A percentile compares a stretch with the other conserved stretches of the same genome.
These are phyloP conservation scores for Zaprionus lachaisei DNA, from an alignment of 1,140 invertebrate genomes.

Conservation along the genomic window DNA sequence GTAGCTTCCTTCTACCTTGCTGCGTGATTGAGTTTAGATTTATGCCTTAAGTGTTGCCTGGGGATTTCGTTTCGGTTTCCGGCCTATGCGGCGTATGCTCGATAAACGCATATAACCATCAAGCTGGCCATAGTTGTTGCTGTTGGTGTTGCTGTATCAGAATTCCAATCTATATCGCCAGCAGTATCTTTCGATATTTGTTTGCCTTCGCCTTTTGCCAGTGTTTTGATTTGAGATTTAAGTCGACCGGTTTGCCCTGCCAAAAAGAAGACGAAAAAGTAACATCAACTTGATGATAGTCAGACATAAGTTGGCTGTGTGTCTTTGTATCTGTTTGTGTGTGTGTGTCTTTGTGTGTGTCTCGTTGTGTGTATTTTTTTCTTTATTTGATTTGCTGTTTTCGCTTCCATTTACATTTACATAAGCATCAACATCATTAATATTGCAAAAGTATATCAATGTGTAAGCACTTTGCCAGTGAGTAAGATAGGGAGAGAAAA, in stretches of 20 bases:
- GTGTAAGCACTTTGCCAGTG: slow-evolving; percentile 28
- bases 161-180: neutral
- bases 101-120: slow-evolving; percentile 8
- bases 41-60: slow-evolving; percentile 75
- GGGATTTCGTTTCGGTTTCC: slow-evolving; percentile 53
- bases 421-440: slow-evolving; percentile 74
- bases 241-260: slow-evolving; percentile 14
- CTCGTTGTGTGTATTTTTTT: slow-evolving; percentile 21
- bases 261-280: slow-evolving; percentile 14
- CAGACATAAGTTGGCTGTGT: neutral
- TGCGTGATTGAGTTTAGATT: slow-evolving; percentile 76
- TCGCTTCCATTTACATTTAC: slow-evolving; percentile 58
- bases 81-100: slow-evolving; percentile 52
- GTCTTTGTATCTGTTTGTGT: neutral
- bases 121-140: neutral
- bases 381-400: slow-evolving; percentile 59
- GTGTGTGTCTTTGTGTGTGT: slow-evolving; percentile 3
- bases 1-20: slow-evolving; percentile 25
- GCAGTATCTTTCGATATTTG: slow-evolving; percentile 25
- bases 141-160: slow-evolving; percentile 2
- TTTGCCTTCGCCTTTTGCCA: slow-evolving; percentile 32
- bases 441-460: slow-evolving; percentile 58
- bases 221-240: slow-evolving; percentile 45
- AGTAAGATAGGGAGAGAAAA: neutral
- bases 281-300: slow-evolving; percentile 26